Conservation (phyloP, 2,888 invertebrate species). For the Dryadula phaetusa region DNA sequence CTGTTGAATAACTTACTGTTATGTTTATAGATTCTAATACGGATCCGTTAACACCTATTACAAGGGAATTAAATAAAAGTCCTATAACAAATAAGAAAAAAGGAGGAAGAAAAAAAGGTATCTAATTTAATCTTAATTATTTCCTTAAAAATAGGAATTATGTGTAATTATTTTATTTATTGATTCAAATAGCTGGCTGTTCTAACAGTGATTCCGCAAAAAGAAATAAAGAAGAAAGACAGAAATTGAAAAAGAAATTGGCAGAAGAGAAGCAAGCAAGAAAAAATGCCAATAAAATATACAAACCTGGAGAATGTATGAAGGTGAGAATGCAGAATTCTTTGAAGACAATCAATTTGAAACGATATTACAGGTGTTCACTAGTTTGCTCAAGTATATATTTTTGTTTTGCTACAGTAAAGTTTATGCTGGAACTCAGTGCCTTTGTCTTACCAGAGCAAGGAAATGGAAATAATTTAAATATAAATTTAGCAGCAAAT, state of each 20-base stretch:
- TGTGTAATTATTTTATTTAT: no score
- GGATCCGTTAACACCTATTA: not conserved
- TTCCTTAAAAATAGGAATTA: no score
- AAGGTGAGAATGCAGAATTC: no score
- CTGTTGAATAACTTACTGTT: not conserved
- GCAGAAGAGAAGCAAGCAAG: conserved; percentile 54
- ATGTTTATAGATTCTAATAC: not conserved
- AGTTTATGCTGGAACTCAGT: no score
- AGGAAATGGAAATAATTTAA: no score
- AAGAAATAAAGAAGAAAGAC: conserved; percentile 34
- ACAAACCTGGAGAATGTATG: conserved; percentile 78
- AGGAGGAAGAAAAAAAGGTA: conserved; percentile 5
- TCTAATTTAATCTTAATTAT: no score
- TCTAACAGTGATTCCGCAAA: not conserved
- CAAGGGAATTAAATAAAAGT: not conserved
- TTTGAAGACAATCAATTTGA: no score
- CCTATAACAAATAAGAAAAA: not conserved
- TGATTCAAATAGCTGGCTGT: conserved; percentile 9
- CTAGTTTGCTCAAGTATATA: no score
- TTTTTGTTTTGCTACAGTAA: no score
- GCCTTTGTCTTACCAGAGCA: no score
- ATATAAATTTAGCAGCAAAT: no score
- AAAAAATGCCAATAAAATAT: conserved; percentile 59
- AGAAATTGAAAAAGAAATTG: conserved; percentile 50
- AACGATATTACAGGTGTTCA: no score